Percentiles rank a stretch among this genome's conserved stretches.
Evolutionary conservation across 2,797 vertebrate genomes (phyloP).

Genomic region (Emys orbicularis): DNA sequence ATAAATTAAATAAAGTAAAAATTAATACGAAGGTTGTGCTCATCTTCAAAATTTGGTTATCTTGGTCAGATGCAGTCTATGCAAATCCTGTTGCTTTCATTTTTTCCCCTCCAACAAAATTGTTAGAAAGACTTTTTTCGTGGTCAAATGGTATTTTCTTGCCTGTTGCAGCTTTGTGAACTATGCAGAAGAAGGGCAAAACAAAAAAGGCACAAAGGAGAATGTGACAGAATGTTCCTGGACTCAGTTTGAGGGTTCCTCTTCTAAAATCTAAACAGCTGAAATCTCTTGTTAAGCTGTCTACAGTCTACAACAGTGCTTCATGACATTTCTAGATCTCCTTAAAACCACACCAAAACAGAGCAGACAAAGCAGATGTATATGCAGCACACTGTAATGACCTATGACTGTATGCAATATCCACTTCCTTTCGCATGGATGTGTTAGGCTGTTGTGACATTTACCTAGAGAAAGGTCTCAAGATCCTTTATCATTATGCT

Average conservation of each 20-base stretch:
- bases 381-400: background rate
- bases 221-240: background rate
- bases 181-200: background rate
- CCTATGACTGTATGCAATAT: background rate
- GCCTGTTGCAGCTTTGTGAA: background rate
- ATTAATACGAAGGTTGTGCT: background rate
- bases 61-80: background rate
- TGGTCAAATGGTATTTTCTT: background rate
- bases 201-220: background rate
- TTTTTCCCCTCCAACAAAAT: background rate
- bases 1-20: background rate
- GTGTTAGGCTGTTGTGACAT: background rate
- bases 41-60: background rate
- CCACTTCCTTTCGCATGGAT: background rate
- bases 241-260: background rate
- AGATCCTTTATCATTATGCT: background rate
- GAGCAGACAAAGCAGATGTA: background rate
- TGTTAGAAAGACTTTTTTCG: background rate
- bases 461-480: constrained; percentile 18
- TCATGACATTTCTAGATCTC: background rate
- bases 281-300: background rate
- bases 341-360: background rate
- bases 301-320: background rate
- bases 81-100: background rate
- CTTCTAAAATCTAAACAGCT: background rate